A percentile compares a stretch with the other conserved stretches of the same genome.
Evolutionary conservation across 2,797 vertebrate species (phyloP).

Genomic region (Erpetoichthys calabaricus): DNA sequence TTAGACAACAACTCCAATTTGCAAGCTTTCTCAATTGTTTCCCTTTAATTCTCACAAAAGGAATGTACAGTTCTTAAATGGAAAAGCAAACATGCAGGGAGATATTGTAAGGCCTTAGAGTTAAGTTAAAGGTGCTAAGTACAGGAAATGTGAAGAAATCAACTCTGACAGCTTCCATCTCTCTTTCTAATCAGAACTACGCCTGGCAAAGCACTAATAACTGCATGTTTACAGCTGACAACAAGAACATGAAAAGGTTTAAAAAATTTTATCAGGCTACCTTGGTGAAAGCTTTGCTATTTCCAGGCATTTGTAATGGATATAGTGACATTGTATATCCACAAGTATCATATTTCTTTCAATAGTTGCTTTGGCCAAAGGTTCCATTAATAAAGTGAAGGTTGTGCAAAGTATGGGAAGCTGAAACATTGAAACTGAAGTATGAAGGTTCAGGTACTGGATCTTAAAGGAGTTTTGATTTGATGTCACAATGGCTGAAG

Average conservation of each 20-base stretch:
- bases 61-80: too few species aligned
- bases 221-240: constrained; percentile 6
- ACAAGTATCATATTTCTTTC: background rate
- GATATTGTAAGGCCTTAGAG: constrained; percentile 5
- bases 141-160: constrained; percentile 3
- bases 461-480: too few species aligned
- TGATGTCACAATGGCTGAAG: too few species aligned
- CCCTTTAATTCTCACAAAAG: too few species aligned
- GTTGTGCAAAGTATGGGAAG: background rate
- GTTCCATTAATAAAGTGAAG: background rate
- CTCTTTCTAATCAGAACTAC: constrained; percentile 4
- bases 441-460: too few species aligned
- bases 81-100: background rate
- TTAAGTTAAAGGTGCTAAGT: constrained; percentile 6
- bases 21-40: too few species aligned
- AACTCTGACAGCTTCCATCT: constrained; percentile 11
- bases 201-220: constrained; percentile 5
- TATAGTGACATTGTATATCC: background rate
- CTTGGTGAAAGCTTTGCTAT: background rate
- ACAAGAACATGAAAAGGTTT: background rate
- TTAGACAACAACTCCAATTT: too few species aligned
- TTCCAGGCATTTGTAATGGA: background rate
- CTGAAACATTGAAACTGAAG: background rate
- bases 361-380: background rate
- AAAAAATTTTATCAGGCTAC: constrained; percentile 1